Evolutionary conservation across 2,888 invertebrate genomes (phyloP), one percentile per base, ranked within the genome.

Genomic region (Leptopilina myrica): DNA sequence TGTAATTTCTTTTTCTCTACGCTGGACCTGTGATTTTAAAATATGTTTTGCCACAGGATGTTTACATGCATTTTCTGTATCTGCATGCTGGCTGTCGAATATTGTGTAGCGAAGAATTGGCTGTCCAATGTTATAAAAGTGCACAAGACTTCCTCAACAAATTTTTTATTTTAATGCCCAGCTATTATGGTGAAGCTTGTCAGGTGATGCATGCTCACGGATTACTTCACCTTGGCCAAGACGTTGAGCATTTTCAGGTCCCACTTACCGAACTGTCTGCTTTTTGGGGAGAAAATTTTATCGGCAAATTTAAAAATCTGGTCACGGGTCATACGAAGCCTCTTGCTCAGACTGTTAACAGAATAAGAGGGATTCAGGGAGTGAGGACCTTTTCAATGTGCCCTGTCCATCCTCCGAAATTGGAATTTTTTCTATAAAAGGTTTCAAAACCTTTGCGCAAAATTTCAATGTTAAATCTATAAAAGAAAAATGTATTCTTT

Each of bases 211-310:
- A 11, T 14, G 56, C 56, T 56, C 56, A 56, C 14, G 56, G 56
- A 56, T 14, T 56, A 14, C 5, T 56, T 5, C 56, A 56, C 43
- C 33, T 33, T 1, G 6, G 43, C 8, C n/a, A 56, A 56, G 56
- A 56, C 5, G 56, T 56, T 5, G 14, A 56, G 5, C 56, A 56
- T 5, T 56, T 56, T n/a, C 56, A 56, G 56, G 14, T 56, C 5
- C 56, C 56, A 56, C 12, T 56, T 14, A 56, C 56, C 2, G n/a
- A 56, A 56, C 1, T 14, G 3, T 56, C n/a, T 1, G 56, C 56
- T 56, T 56, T 56, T 56, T 56, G 56, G 56, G 56, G 56, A 56
- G 56, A 56, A 56, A 56, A 56, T 56, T 56, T 11, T 56, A 56
- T 56, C 1, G 56, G 56, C 2, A 56, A 56, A 56, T 56, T 56